Percentiles rank a stretch among this genome's conserved stretches.
These are phyloP conservation scores for Silurus lanzhouensis DNA, from an alignment of 2,797 vertebrate genomes.

Conservation along the genomic window DNA sequence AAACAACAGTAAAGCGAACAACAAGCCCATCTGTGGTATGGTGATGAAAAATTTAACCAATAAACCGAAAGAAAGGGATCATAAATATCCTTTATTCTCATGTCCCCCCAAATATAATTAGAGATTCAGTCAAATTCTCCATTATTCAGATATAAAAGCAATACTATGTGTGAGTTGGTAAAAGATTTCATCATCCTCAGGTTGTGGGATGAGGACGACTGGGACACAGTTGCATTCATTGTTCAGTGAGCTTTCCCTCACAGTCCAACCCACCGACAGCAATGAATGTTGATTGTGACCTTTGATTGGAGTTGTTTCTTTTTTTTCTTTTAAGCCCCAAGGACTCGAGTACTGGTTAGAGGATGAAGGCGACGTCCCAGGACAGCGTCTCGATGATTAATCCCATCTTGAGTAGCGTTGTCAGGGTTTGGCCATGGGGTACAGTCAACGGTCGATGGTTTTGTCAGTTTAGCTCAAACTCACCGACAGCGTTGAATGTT, in stretches of 20 bases:
- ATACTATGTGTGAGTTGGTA: not conserved
- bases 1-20: not conserved
- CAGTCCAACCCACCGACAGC: conserved; percentile 99
- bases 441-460: conserved; percentile 99
- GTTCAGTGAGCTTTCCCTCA: conserved; percentile 98
- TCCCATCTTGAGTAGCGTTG: conserved; percentile 35
- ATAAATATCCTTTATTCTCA: conserved; percentile 26
- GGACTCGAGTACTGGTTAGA: conserved; percentile 27
- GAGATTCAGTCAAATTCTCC: conserved; percentile 2
- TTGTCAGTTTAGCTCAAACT: conserved; percentile 92
- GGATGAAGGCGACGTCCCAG: conserved; percentile 11
- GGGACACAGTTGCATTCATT: conserved; percentile 99
- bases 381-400: not conserved
- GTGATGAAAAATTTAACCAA: not conserved
- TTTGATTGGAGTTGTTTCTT: conserved; percentile 70
- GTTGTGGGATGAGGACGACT: conserved; percentile 75
- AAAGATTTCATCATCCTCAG: conserved; percentile 36
- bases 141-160: conserved; percentile 27
- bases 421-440: conserved; percentile 86
- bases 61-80: not conserved
- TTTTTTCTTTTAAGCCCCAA: conserved; percentile 69
- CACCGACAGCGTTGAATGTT: conserved; percentile 99
- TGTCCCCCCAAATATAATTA: not conserved
- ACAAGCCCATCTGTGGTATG: not conserved
- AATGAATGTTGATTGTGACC: conserved; percentile 99